These are phyloP conservation scores for Hypomesus transpacificus DNA, from an alignment of 2,113 vertebrate species.

Conservation along the genomic window DNA sequence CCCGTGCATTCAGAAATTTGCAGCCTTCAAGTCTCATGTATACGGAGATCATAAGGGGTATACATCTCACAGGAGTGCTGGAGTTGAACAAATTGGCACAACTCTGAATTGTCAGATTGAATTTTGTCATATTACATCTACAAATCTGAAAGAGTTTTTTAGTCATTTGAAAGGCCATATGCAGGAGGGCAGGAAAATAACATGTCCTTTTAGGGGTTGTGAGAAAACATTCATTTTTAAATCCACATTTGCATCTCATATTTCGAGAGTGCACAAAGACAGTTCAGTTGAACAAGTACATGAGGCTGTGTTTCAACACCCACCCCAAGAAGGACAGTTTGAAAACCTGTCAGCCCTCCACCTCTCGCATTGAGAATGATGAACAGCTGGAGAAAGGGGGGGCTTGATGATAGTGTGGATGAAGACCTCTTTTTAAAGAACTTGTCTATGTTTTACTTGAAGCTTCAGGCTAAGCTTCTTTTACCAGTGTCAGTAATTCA, in stretches of 20 bases:
- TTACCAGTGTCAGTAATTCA: too few relatives aligned
- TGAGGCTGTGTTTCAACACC: neutral
- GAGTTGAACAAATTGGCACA: slow-evolving; percentile 9
- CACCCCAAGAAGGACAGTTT: too few relatives aligned
- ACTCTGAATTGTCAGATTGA: slow-evolving; percentile 22
- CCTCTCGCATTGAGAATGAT: neutral
- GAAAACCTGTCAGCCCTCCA: too few relatives aligned
- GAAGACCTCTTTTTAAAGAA: neutral
- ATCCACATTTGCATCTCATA: slow-evolving; percentile 19
- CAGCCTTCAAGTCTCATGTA: slow-evolving; percentile 25
- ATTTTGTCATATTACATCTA: slow-evolving; percentile 17
- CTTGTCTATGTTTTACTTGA: too few relatives aligned
- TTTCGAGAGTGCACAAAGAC: slow-evolving; percentile 24
- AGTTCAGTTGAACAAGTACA: slow-evolving; percentile 6
- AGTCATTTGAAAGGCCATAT: slow-evolving; percentile 23
- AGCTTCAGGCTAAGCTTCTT: too few relatives aligned
- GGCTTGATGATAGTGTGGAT: slow-evolving; percentile 13
- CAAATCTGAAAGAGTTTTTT: neutral
- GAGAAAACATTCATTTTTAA: slow-evolving; percentile 25
- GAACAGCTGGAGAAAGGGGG: slow-evolving; percentile 5
- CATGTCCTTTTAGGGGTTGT: slow-evolving; percentile 22
- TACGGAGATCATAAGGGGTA: slow-evolving; percentile 22
- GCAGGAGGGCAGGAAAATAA: slow-evolving; percentile 13
- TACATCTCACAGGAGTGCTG: slow-evolving; percentile 10
- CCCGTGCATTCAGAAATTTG: slow-evolving; percentile 20